phyloP scores from a whole-genome alignment of 37 sponge, comb jelly and placozoan genomes.

The Aplysina aerophoba region DNA sequence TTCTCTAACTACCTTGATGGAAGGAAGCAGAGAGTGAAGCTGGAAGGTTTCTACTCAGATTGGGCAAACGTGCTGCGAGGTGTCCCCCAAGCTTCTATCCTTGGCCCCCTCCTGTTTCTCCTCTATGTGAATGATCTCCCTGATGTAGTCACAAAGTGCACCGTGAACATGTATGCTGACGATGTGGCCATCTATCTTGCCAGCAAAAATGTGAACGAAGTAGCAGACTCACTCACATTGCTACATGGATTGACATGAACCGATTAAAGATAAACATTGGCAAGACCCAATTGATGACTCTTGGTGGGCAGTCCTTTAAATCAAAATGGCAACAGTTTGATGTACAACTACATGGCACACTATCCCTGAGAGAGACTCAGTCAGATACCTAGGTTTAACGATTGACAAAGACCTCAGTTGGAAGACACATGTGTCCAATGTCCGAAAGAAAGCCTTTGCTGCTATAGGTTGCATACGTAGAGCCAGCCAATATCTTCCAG shows the following conservation, averaged over 20 bases:
- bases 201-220: neutral
- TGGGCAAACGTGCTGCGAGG: slow-evolving; percentile 20
- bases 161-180: slow-evolving; percentile 15
- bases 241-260: slow-evolving; percentile 14
- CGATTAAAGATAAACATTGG: slow-evolving; percentile 20
- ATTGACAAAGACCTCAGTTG: slow-evolving; percentile 16
- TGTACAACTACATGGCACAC: slow-evolving; percentile 16
- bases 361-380: slow-evolving; percentile 8
- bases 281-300: slow-evolving; percentile 29
- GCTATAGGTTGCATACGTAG: slow-evolving; percentile 20
- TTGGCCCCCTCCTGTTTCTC: slow-evolving; percentile 52
- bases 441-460: slow-evolving; percentile 8
- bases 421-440: slow-evolving; percentile 5
- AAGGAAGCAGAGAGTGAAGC: slow-evolving; percentile 33
- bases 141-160: neutral
- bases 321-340: neutral
- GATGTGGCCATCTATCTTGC: slow-evolving; percentile 1
- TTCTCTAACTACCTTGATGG: slow-evolving; percentile 30
- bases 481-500: slow-evolving; percentile 10
- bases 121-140: slow-evolving; percentile 54
- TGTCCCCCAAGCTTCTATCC: slow-evolving; percentile 52
- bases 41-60: neutral
- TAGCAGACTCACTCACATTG: slow-evolving; percentile 15
- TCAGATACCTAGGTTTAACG: slow-evolving; percentile 16
- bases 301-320: neutral